These are phyloP conservation scores for Australoheros scitulus DNA, from an alignment of 2,113 vertebrate genomes.

Conservation along the genomic window DNA sequence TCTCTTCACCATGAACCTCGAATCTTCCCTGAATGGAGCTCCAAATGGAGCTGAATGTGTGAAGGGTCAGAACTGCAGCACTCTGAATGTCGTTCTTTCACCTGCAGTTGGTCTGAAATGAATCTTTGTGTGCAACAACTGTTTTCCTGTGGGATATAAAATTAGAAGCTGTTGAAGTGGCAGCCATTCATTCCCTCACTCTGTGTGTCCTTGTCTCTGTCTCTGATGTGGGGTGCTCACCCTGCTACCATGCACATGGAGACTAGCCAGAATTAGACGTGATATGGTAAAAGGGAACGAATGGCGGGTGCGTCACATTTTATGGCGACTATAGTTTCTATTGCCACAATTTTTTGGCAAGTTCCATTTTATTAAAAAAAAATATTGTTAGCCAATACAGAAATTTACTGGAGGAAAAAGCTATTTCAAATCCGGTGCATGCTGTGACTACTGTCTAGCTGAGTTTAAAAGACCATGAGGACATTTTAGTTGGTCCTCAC, in stretches of 20 bases:
- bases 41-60: neutral
- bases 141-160: slow-evolving; percentile 14
- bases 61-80: neutral
- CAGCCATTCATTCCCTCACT: neutral
- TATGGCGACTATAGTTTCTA: slow-evolving; percentile 16
- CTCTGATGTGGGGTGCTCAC: slow-evolving; percentile 18
- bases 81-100: neutral
- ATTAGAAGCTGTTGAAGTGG: slow-evolving; percentile 30
- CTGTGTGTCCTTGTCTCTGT: slow-evolving; percentile 10
- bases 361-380: neutral
- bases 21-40: neutral
- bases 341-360: neutral
- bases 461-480: neutral
- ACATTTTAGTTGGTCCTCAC: neutral
- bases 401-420: neutral
- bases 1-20: neutral
- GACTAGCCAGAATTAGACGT: slow-evolving; percentile 9
- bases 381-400: neutral
- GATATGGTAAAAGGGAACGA: slow-evolving; percentile 16
- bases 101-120: slow-evolving; percentile 19
- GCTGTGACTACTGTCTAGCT: neutral
- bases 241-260: slow-evolving; percentile 31
- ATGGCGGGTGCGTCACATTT: slow-evolving; percentile 31
- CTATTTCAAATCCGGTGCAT: neutral
- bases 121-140: slow-evolving; percentile 4